Base-by-base conservation (phyloP, 2,113 vertebrate genomes). In the Ranitomeya variabilis region DNA sequence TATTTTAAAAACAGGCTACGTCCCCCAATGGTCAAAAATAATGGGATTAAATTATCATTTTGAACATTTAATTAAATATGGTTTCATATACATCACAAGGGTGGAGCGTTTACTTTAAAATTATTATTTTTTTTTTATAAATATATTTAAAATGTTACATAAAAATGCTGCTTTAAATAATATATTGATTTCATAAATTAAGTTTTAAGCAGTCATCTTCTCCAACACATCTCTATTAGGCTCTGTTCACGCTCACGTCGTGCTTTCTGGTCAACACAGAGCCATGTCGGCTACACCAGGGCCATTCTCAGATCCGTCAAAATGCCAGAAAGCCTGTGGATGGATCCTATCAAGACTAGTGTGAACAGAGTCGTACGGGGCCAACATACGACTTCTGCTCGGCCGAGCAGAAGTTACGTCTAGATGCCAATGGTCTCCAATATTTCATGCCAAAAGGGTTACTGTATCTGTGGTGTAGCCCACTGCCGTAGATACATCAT, bases 381-480 rank as follows among this genome's bases (percentile, higher is more conserved):
- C 21, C 74, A 52, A 51, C 18, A 79, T 2, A 23, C 18, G 4
- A 7, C 66, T 23, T 31, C 55, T 9, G 55, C 10, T 45, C 31
- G 78, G 55, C 11, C 57, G 21, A 59, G 23, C n/a, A 80, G 26
- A 62, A 59, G 54, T 18, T 57, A 78, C 14, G 21, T 78, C 1
- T 54, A 26, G 21, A 23, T 79, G 77, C 2, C 57, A 19, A 60
- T 57, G 9, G 11, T 81, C 77, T 80, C 51, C 55, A 55, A 79
- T 55, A 13, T 14, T 81, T 81, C 15, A 60, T 57, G 31, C 51
- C 16, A 7, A 37, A 66, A 79, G 73, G 83, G 62, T 76, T 83
- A 89, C 87, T 85, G 85, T 59, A 90, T 89, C 89, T 88, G 77
- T 86, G 92, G 78, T 90, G 52, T 87, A 80, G 52, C 88, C 66